These are phyloP conservation scores for Macaria liturata DNA, from an alignment of 2,888 invertebrate genomes.

Conservation along the genomic window DNA sequence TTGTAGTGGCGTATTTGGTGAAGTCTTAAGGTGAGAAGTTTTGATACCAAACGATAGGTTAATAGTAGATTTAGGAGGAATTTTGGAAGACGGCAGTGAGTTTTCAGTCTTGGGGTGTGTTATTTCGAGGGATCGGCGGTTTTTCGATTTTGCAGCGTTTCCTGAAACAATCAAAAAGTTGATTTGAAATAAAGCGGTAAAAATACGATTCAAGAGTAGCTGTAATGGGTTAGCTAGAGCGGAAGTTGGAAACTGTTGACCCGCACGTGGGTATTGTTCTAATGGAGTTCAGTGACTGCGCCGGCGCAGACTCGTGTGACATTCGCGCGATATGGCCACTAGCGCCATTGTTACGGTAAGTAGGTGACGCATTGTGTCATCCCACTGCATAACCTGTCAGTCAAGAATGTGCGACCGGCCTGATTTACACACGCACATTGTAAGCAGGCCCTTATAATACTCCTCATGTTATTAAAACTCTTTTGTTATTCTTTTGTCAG, in stretches of 20 bases:
- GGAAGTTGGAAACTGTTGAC: conserved; percentile 66
- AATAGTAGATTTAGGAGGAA: conserved; percentile 70
- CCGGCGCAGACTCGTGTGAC: conserved; percentile 57
- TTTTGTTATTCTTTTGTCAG: too few relatives aligned
- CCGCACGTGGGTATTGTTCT: conserved; percentile 65
- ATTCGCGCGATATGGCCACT: conserved; percentile 57
- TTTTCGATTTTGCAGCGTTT: conserved; percentile 63
- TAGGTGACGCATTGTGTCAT: conserved; percentile 50
- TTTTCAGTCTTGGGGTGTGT: conserved; percentile 73
- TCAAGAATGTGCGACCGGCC: conserved; percentile 15
- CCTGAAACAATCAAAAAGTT: conserved; percentile 67
- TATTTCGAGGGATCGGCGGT: conserved; percentile 67
- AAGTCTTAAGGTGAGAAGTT: conserved; percentile 58
- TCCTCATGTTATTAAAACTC: too few relatives aligned
- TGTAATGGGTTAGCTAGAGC: conserved; percentile 29
- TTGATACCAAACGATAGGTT: conserved; percentile 68
- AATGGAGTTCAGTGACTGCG: conserved; percentile 67
- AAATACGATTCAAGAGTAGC: conserved; percentile 27
- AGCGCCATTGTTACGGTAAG: conserved; percentile 57
- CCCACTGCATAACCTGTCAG: conserved; percentile 24
- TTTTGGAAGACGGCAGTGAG: conserved; percentile 76
- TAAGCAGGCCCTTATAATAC: too few relatives aligned
- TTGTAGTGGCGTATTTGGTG: conserved; percentile 47
- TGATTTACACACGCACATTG: not conserved
- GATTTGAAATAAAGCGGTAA: conserved; percentile 21